Conservation (phyloP, 2,888 invertebrate species). For the Habroteleia sp. region DNA sequence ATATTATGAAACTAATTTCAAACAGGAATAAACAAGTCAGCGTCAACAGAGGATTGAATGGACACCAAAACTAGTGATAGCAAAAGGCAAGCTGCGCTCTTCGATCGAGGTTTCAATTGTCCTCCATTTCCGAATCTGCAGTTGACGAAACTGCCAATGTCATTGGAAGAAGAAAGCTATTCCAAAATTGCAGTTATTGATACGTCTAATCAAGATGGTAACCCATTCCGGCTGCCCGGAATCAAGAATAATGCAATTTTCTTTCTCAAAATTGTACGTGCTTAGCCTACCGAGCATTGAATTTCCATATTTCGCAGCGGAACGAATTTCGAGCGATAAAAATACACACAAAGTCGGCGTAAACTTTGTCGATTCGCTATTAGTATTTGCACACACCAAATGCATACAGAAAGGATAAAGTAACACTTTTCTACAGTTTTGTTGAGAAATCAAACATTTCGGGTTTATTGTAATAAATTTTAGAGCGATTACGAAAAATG, state of each 20-base stretch:
- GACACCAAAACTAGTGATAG: slow-evolving; percentile 66
- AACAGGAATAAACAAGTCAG: slow-evolving; percentile 50
- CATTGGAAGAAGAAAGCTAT: slow-evolving; percentile 41
- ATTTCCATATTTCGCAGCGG: slow-evolving; percentile 41
- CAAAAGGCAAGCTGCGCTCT: slow-evolving; percentile 64
- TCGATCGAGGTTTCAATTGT: slow-evolving; percentile 68
- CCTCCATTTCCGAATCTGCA: slow-evolving; percentile 66
- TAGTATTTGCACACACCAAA: slow-evolving; percentile 6
- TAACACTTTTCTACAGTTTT: background rate
- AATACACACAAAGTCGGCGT: slow-evolving; percentile 13
- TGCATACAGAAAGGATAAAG: background rate
- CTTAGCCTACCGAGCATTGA: slow-evolving; percentile 13
- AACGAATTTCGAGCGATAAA: slow-evolving; percentile 29
- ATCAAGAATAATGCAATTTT: slow-evolving; percentile 53
- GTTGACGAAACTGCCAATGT: slow-evolving; percentile 51
- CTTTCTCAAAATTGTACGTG: slow-evolving; percentile 50
- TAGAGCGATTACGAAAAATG: background rate
- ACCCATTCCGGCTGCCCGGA: slow-evolving; percentile 13
- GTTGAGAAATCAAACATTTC: slow-evolving; percentile 6
- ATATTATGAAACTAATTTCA: slow-evolving; percentile 59
- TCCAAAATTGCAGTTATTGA: slow-evolving; percentile 55
- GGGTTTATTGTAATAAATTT: background rate
- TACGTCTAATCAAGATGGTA: slow-evolving; percentile 51
- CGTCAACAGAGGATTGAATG: slow-evolving; percentile 66
- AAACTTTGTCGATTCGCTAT: slow-evolving; percentile 11